Base-by-base conservation (phyloP, 2,113 vertebrate species). In the Conger conger region DNA sequence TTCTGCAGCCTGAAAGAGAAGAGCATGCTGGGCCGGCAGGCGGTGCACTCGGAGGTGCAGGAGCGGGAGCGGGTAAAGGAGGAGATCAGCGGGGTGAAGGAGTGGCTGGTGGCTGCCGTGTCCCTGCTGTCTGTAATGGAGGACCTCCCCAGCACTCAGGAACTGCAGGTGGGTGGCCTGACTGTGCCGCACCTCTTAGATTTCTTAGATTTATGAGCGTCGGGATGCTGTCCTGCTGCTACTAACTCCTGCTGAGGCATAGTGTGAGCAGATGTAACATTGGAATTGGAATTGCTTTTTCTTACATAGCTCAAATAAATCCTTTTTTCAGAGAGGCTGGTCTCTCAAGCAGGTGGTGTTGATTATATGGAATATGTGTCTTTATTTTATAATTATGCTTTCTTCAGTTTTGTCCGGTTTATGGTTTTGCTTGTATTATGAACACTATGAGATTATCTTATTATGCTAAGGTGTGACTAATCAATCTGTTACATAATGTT, bases 91-190 rank as follows among this genome's bases (percentile, higher is more conserved):
- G 91, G 89, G 2, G 88, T 97, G 84, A 92, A 84, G 87, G 91
- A 89, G 37, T 94, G 95, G 78, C 78, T 95, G 57, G 91, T 96
- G 79, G 90, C 95, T 50, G 91, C 93, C 23, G 89, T 92, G 2
- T 54, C 86, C 76, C 89, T 92, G 36, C 91, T 87, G 85, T 92
- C 82, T 35, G 91, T 89, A 86, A 90, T 88, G 85, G 94, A 95
- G 38, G 77, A 88, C 23, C 81, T 86, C 76, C 91, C 91, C 87
- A 95, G 91, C 89, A 85, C 93, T 13, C 87, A 91, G 50, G 91
- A 95, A 7, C 88, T 97, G 3, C 92, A 97, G 97, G 97, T 99
- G 87, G 84, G 94, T 91, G 16, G 11, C n/a, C 79, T 80, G 4
- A 8, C 38, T 50, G 42, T 50, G 79, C 20, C 18, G 3, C 76